Evolutionary conservation across 2,797 vertebrate genomes (phyloP).

Genomic region (Stomatorhinus walkeri): DNA sequence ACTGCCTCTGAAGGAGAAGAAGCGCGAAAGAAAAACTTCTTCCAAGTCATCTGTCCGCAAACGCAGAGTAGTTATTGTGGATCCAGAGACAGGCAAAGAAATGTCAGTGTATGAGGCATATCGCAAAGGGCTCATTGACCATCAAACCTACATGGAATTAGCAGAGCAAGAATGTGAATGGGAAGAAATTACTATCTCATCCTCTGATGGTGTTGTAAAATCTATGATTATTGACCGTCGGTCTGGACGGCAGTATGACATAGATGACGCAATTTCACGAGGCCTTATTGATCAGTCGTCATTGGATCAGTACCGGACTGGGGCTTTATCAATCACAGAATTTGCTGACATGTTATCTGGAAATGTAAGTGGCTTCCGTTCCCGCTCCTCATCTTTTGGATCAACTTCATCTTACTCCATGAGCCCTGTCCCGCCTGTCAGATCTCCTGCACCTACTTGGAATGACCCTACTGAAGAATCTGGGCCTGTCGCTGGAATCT

Average conservation of each 20-base stretch:
- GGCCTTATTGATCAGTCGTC: conserved; percentile 87
- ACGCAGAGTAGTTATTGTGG: conserved; percentile 91
- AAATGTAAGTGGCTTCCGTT: conserved; percentile 77
- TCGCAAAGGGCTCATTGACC: conserved; percentile 93
- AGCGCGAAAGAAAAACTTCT: conserved; percentile 89
- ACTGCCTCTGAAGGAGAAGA: conserved; percentile 86
- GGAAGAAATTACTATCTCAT: conserved; percentile 97
- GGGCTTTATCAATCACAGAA: conserved; percentile 89
- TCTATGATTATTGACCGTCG: conserved; percentile 93
- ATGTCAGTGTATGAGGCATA: conserved; percentile 98
- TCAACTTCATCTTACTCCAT: conserved; percentile 80
- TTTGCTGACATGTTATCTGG: conserved; percentile 97
- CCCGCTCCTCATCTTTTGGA: conserved; percentile 85
- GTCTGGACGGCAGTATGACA: conserved; percentile 91
- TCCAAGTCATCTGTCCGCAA: conserved; percentile 98
- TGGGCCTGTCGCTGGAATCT: conserved; percentile 84
- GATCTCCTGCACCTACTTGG: conserved; percentile 73
- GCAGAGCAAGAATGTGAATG: conserved; percentile 97
- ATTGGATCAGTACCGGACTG: conserved; percentile 87
- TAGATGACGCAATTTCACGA: conserved; percentile 83
- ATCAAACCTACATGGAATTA: conserved; percentile 92
- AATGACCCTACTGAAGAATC: conserved; percentile 87
- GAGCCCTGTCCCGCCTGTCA: conserved; percentile 67
- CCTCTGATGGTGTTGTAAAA: conserved; percentile 86
- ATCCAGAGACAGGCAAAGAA: conserved; percentile 93